A percentile compares a stretch with the other conserved stretches of the same genome.
phyloP scores from a whole-genome alignment of 1,140 invertebrate species.

The Cherax quadricarinatus region DNA sequence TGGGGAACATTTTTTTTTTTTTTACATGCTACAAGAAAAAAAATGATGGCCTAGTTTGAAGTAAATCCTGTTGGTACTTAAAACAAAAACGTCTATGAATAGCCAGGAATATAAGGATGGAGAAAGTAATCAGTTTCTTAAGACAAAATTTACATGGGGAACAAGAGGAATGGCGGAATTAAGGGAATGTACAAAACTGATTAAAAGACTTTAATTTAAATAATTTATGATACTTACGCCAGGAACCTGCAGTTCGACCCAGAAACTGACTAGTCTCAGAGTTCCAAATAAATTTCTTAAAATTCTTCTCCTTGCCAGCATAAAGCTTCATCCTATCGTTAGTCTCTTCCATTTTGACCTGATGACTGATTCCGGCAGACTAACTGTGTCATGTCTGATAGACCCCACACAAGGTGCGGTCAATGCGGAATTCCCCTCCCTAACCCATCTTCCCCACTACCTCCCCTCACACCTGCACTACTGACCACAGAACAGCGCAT shows the following conservation, averaged over 20 bases:
- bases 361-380: not conserved
- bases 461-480: not conserved
- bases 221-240: conserved; percentile 33
- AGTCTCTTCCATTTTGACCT: not conserved
- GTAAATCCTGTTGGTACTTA: too few relatives aligned
- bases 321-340: not conserved
- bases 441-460: not conserved
- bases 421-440: not conserved
- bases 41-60: too few relatives aligned
- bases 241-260: conserved; percentile 39
- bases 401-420: not conserved
- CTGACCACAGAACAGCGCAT: not conserved
- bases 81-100: too few relatives aligned
- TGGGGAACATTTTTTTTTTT: too few relatives aligned
- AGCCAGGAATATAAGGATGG: too few relatives aligned
- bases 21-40: too few relatives aligned
- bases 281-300: conserved; percentile 44
- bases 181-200: too few relatives aligned
- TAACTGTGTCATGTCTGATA: not conserved
- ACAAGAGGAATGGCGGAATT: too few relatives aligned
- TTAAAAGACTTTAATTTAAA: too few relatives aligned
- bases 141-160: too few relatives aligned
- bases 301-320: not conserved
- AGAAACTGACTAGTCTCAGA: conserved; percentile 47
- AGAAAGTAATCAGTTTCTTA: too few relatives aligned